Evolutionary conservation across 1,140 invertebrate genomes (phyloP).

Genomic region (Contarinia nasturtii): DNA sequence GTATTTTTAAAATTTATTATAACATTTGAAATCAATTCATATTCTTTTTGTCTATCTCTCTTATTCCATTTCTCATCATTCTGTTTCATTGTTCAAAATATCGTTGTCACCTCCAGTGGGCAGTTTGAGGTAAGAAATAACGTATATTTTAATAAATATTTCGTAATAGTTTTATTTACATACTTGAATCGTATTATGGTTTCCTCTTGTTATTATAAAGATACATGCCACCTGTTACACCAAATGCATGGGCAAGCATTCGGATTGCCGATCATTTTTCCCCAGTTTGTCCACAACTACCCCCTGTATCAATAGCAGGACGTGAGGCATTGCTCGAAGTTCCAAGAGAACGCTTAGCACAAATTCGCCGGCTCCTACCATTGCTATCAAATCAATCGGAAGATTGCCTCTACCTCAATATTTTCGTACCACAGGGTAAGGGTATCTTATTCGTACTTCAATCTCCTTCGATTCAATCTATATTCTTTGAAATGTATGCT

Average conservation of each 20-base stretch:
- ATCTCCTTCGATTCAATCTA: too few relatives aligned
- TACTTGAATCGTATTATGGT: too few relatives aligned
- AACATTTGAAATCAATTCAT: too few relatives aligned
- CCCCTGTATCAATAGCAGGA: conserved; percentile 44
- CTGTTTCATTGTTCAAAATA: too few relatives aligned
- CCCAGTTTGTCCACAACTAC: conserved; percentile 76
- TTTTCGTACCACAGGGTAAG: conserved; percentile 81
- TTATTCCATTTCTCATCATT: too few relatives aligned
- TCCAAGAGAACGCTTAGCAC: conserved; percentile 58
- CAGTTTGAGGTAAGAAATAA: conserved; percentile 22
- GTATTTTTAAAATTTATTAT: too few relatives aligned
- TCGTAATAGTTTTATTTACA: too few relatives aligned
- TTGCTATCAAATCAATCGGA: conserved; percentile 79
- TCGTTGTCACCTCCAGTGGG: conserved; percentile 15
- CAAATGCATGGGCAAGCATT: conserved; percentile 67
- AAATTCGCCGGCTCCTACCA: conserved; percentile 62
- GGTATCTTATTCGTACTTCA: conserved; percentile 1
- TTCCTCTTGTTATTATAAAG: conserved; percentile 15
- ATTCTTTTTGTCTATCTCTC: too few relatives aligned
- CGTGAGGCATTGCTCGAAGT: conserved; percentile 54
- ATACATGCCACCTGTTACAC: conserved; percentile 88
- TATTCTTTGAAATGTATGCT: too few relatives aligned
- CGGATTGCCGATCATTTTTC: conserved; percentile 62
- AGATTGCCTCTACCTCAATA: conserved; percentile 92
- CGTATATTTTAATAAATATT: too few relatives aligned